phyloP scores from a whole-genome alignment of 2,888 invertebrate species.

The Furcula furcula region DNA sequence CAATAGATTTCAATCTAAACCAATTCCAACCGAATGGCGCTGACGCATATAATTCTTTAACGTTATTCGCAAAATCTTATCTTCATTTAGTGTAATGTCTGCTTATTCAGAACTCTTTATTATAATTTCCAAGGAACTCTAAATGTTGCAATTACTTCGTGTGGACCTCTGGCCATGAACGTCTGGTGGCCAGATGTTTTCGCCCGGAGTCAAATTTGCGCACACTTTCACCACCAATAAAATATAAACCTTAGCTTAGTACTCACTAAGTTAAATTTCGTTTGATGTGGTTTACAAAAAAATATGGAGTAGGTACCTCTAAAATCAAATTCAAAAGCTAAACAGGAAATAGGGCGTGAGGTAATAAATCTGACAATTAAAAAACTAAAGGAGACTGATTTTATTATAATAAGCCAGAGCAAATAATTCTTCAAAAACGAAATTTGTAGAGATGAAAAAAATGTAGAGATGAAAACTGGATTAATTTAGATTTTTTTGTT shows the following conservation, averaged over 20 bases:
- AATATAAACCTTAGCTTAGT: slow-evolving; percentile 4
- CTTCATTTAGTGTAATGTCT: no score
- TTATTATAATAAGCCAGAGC: no score
- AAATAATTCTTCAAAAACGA: slow-evolving; percentile 1
- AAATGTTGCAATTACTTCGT: slow-evolving; percentile 7
- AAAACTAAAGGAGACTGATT: no score
- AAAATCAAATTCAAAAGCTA: slow-evolving; percentile 5
- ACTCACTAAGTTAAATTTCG: background rate
- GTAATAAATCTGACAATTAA: background rate
- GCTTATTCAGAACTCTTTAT: no score
- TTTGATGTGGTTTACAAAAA: background rate
- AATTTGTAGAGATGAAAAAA: slow-evolving; percentile 9
- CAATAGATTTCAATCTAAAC: no score
- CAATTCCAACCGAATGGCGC: no score
- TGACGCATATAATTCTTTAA: no score
- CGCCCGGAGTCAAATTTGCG: slow-evolving; percentile 36
- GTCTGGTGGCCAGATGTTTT: slow-evolving; percentile 38
- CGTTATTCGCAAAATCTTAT: no score
- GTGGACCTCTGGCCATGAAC: slow-evolving; percentile 6
- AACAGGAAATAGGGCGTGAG: background rate
- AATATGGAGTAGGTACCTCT: background rate
- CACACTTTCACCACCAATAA: slow-evolving; percentile 14
- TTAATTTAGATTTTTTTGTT: no score
- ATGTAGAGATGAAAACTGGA: no score
- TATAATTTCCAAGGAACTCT: slow-evolving; percentile 1